Evolutionary conservation across 1,140 invertebrate genomes (phyloP), one percentile per base, ranked within the genome.

Genomic region (Brachionus angularis): DNA sequence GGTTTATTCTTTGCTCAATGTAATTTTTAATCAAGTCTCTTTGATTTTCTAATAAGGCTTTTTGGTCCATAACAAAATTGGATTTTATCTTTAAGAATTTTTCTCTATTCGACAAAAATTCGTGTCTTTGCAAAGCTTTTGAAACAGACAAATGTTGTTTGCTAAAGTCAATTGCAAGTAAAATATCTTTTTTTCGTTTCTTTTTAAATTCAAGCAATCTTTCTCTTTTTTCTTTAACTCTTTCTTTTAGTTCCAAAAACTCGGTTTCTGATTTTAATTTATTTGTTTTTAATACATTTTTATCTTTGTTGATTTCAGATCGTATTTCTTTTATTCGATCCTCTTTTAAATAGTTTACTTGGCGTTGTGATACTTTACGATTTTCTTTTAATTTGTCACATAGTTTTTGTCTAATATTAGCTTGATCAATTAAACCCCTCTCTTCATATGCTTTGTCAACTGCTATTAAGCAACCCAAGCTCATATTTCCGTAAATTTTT

Each of bases 401-500:
- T 44, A 42, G 8, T 44, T 71, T 53, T 25, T 61, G 33, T 61
- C 31, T 27, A 25, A n/a, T 61, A 3, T 44, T n/a, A 34, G 16
- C 27, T 23, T 12, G 42, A 14, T 81, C 78, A 5, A 76, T 76
- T 31, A 76, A 75, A 50, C 78, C 76, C 29, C 79, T 67, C 21
- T 79, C 79, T 42, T 75, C 74, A 70, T 81, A 81, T 0, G 80
- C 80, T 69, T 79, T 77, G 52, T 80, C 77, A 7, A 81, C 78
- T 36, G 80, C 79, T 49, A 75, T 72, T 61, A 81, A 71, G 73
- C 77, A 78, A 4, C 78, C 79, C 47, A 80, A 73, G 23, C 76
- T 76, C 79, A 81, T 80, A 7, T 76, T 78, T n/a, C 78, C 76
- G 23, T 79, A 77, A 12, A 78, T 73, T 33, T 76, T 73, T 8